Evolutionary conservation across 2,113 vertebrate species (phyloP), one percentile per base, ranked within the genome.

Genomic region (Delphinus delphis): DNA sequence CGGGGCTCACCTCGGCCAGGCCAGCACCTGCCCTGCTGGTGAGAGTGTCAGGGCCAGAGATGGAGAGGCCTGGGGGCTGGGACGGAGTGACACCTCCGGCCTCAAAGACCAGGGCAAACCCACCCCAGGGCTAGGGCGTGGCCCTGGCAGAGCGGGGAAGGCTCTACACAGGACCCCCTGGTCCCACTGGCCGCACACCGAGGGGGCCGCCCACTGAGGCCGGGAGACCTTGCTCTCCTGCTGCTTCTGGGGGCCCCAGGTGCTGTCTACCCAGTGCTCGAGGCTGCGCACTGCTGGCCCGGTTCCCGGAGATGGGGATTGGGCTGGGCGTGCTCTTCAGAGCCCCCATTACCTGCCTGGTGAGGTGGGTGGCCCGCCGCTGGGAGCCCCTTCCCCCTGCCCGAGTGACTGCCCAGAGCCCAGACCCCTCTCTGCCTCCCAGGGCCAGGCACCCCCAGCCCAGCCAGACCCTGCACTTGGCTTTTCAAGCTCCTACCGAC

Each of bases 321-420:
- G 38, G 28, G 4, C 31, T 33, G 21, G 38, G 67, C 8, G 26
- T 25, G 7, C 33, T 71, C 55, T 50, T 62, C 12, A 15, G 68
- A 92, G 17, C 15, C 20, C 14, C 85, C 44, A 21, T 63, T 5
- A 53, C 44, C n/a, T 15, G 0, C 84, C 17, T 2, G 11, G n/a
- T 18, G 0, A 12, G 9, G n/a, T 9, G 53, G 53, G 38, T 0
- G 3, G 65, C 31, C 18, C 3, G 5, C 58, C 2, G 0, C 55
- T 31, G 9, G 67, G 63, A 26, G 21, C 55, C 28, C 67, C 44
- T 28, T 33, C 21, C 47, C 44, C 26, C 77, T 23, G 28, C 67
- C 77, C 0, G 6, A 41, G 77, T 6, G 5, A 33, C 47, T 31
- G 14, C 14, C 21, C 2, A 21, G 44, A 44, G 28, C 58, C 23